Evolutionary conservation across 1,140 invertebrate genomes (phyloP), one percentile per base, ranked within the genome.

Genomic region (Aphelinus certus): DNA sequence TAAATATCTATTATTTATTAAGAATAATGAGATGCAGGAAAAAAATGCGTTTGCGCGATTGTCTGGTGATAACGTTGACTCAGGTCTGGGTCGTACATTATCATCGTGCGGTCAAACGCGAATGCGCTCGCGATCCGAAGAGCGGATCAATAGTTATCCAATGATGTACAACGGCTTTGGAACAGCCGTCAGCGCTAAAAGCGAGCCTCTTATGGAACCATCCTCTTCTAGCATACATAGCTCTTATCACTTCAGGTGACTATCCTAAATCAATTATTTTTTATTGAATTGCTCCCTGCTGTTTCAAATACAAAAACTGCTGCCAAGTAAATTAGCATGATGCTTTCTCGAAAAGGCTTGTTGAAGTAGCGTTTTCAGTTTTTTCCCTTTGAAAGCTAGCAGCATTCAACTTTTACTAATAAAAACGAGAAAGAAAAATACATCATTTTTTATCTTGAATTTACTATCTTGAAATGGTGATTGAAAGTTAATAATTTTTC

Each of bases 1-100:
- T 26, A 26, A 26, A 26, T 63, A 42, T 45, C 45, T n/a, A 45
- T n/a, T 26, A 46, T 66, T 10, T 26, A 60, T 61, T 71, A 73
- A 53, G 55, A 51, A 53, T 65, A 72, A 73, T 26, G 51, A 53
- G 73, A 53, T 53, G 56, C 48, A 83, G 79, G 78, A 82, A 10
- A 85, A 77, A 77, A 69, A 77, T 10, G 72, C 67, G 55, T 73
- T 75, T 75, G 65, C 58, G 70, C 76, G 71, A 71, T 49, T 80
- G 7, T 81, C 80, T 1, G 69, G 71, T 3, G 72, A 83, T 68
- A 80, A 81, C 1, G 58, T 82, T 3, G 87, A 88, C 79, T 88
- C 86, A 1, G 87, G 87, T 2, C 46, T 86, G 2, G 85, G 85
- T 58, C 80, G 81, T n/a, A 88, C 86, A n/a, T 49, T 87, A 5